phyloP scores from a whole-genome alignment of 2,888 invertebrate species.

The Phengaris alcon region DNA sequence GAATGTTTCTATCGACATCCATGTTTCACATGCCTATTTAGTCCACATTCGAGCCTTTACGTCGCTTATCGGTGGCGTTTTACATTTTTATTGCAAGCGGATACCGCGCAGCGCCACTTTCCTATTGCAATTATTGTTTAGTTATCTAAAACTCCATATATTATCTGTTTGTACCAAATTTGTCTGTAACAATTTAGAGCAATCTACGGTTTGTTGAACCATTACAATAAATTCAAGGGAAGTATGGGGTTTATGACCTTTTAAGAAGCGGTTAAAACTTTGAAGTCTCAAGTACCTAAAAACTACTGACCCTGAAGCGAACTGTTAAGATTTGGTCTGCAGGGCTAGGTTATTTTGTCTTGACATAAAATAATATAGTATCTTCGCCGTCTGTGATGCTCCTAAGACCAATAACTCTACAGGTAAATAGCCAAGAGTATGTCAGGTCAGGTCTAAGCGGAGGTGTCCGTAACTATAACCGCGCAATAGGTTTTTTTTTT shows the following conservation, averaged over 20 bases:
- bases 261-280: background rate
- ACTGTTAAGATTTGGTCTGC: too few species aligned
- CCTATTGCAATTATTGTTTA: conserved; percentile 75
- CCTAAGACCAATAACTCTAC: too few species aligned
- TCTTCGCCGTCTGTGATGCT: too few species aligned
- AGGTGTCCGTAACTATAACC: too few species aligned
- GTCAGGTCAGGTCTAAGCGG: too few species aligned
- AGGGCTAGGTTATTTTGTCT: too few species aligned
- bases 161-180: background rate
- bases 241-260: background rate
- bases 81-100: conserved; percentile 79
- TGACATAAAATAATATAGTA: too few species aligned
- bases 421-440: too few species aligned
- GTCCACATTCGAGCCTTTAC: conserved; percentile 69
- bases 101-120: conserved; percentile 71
- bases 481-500: too few species aligned
- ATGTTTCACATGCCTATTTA: conserved; percentile 47
- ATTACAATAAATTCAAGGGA: too few species aligned
- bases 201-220: background rate
- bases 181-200: background rate
- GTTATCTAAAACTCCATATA: conserved; percentile 35
- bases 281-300: background rate
- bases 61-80: conserved; percentile 76
- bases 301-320: too few species aligned
- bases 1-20: conserved; percentile 10